Conservation (phyloP, 2,113 vertebrate species). For the Lipotes vexillifer region DNA sequence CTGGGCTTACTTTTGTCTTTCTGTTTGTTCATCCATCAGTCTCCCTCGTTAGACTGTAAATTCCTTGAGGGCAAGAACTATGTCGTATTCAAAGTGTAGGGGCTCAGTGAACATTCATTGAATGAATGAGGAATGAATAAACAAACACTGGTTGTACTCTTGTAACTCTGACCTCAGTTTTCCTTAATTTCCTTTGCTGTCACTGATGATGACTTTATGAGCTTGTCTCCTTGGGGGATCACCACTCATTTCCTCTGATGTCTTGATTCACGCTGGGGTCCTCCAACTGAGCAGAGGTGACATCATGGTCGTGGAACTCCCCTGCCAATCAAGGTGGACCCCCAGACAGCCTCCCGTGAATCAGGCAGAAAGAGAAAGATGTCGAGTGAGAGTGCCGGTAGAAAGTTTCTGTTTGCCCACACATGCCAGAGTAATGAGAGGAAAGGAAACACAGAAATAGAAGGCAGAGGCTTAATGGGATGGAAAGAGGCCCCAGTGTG, state of each 20-base stretch:
- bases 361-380: background rate
- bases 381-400: accelerated
- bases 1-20: background rate
- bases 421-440: background rate
- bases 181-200: conserved; percentile 51
- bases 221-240: conserved; percentile 31
- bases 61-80: background rate
- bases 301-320: background rate
- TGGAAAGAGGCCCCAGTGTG: background rate
- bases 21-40: background rate
- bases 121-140: background rate
- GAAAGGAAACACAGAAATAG: background rate
- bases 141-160: background rate
- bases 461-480: background rate
- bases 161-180: conserved; percentile 24
- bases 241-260: conserved; percentile 50
- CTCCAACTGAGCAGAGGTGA: background rate
- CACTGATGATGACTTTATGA: conserved; percentile 27
- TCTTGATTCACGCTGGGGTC: conserved; percentile 39
- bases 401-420: background rate
- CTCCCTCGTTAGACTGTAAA: background rate
- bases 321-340: background rate
- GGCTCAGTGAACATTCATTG: background rate
- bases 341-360: background rate
- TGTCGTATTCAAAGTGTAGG: background rate